phyloP scores from a whole-genome alignment of 2,113 vertebrate species.

The Patagioenas fasciata region DNA sequence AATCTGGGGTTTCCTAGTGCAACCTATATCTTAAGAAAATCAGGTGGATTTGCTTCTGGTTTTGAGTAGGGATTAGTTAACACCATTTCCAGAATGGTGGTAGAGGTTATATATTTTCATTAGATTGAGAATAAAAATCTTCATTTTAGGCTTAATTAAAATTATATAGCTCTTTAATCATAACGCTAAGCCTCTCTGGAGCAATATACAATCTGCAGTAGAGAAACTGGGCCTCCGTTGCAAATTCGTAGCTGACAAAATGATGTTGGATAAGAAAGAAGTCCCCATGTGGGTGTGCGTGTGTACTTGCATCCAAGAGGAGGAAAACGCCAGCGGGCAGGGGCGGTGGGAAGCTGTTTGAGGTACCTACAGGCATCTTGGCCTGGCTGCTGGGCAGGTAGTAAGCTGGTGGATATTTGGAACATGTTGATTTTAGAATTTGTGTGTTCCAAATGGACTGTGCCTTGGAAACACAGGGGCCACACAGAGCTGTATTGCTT shows the following conservation, averaged over 20 bases:
- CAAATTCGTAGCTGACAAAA: not conserved
- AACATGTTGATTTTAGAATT: not conserved
- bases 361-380: not conserved
- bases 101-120: not conserved
- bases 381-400: not conserved
- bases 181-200: not conserved
- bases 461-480: not conserved
- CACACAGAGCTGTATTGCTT: not conserved
- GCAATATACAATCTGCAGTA: not conserved
- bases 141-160: not conserved
- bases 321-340: not conserved
- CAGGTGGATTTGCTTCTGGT: not conserved
- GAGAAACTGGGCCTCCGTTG: not conserved
- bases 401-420: not conserved
- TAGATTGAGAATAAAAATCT: not conserved
- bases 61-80: not conserved
- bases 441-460: accelerated
- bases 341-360: not conserved
- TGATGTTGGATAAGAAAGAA: not conserved
- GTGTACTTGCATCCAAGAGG: accelerated
- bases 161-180: not conserved
- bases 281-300: accelerated
- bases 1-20: not conserved
- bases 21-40: not conserved
- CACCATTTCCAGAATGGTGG: not conserved